These are phyloP conservation scores for Stomorhina lunata DNA, from an alignment of 2,888 invertebrate genomes.

Conservation along the genomic window DNA sequence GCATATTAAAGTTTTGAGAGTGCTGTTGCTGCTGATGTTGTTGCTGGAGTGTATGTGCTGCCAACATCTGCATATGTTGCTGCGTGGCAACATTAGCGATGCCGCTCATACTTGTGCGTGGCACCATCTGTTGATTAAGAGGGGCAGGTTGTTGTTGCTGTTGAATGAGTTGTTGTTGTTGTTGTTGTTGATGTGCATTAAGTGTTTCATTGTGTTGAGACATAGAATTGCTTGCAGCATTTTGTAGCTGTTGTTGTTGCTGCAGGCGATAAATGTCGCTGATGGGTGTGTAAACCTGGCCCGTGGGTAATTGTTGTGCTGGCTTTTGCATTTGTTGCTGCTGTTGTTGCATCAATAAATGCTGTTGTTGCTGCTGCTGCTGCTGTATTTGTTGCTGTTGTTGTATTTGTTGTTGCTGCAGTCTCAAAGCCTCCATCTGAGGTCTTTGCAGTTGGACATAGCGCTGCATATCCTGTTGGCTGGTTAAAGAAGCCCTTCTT, in stretches of 20 bases:
- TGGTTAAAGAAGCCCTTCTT: constrained; percentile 66
- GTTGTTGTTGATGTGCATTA: constrained; percentile 70
- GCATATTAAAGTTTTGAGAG: constrained; percentile 69
- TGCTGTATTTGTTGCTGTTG: constrained; percentile 63
- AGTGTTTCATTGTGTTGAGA: constrained; percentile 67
- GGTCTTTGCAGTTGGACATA: constrained; percentile 77
- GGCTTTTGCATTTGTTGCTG: constrained; percentile 67
- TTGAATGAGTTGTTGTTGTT: constrained; percentile 66
- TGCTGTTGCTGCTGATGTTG: constrained; percentile 75
- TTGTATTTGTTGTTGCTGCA: constrained; percentile 66
- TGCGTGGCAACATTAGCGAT: constrained; percentile 75
- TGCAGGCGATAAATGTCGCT: constrained; percentile 76
- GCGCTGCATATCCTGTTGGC: constrained; percentile 75
- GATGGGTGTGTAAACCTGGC: constrained; percentile 75
- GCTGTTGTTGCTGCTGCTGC: constrained; percentile 58
- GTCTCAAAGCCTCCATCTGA: constrained; percentile 72
- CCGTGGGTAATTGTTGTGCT: constrained; percentile 68
- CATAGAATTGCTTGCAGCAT: constrained; percentile 69
- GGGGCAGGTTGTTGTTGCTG: constrained; percentile 72
- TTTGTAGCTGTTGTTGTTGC: constrained; percentile 74
- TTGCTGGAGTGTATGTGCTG: constrained; percentile 70
- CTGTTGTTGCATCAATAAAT: constrained; percentile 68
- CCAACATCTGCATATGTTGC: constrained; percentile 75
- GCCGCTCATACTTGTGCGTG: constrained; percentile 78
- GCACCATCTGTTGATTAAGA: constrained; percentile 68